Base-by-base conservation (phyloP, 2,113 vertebrate species). In the Phyllostomus hastatus region DNA sequence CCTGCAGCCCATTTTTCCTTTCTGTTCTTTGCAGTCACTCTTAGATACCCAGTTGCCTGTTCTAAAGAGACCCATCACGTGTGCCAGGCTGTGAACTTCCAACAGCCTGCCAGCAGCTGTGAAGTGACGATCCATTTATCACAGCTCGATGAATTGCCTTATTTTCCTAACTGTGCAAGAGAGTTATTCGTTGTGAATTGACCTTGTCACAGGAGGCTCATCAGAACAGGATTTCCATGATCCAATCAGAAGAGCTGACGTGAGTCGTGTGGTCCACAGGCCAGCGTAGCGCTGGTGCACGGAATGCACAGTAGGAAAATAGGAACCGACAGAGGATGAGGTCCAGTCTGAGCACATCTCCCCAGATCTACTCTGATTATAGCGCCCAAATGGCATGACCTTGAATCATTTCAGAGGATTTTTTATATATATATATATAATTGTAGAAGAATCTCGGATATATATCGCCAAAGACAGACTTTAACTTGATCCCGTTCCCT, bases 401-500 rank as follows among this genome's bases (percentile, higher is more conserved):
- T 93, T 61, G 33, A 78, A 20, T 91, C 38, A 14, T 76, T 91
- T 72, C 70, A 81, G 66, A 84, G 57, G 26, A 4, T 14, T 50
- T 33, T n/a, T 48, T 48, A 41, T 41, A 41, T 41, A 41, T 41
- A 41, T 41, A 41, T 48, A 38, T 46, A 35, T 70, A 73, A 76
- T 94, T 83, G 31, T 93, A n/a, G 61, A 89, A 82, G 69, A 75
- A 57, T 67, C 52, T 75, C 80, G 84, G 59, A 24, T 64, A 19
- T 5, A 35, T 61, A 31, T n/a, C 90, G 80, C 93, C 43, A 5
- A 88, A 80, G 66, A 66, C 84, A 96, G 90, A 31, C 66, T 82
- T 94, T 81, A 84, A 76, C 72, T 66, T 90, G 52, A 66, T 89
- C 79, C 76, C 66, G 5, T 86, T 95, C 70, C 35, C 38, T 92